phyloP scores from a whole-genome alignment of 2,113 vertebrate species.

The Poecilia latipinna region DNA sequence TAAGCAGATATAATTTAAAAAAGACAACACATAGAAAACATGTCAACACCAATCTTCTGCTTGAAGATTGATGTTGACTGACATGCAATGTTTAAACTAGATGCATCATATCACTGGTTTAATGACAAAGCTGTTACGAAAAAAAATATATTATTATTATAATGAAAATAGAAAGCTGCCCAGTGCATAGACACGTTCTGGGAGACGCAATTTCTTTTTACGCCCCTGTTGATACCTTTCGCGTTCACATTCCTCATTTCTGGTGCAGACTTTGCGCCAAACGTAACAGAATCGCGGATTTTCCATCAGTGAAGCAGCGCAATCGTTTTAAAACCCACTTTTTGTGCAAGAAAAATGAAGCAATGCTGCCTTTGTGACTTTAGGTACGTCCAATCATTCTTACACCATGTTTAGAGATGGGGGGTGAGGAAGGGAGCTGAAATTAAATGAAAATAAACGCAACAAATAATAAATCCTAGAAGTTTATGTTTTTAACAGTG shows the following conservation, averaged over 20 bases:
- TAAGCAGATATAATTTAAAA: no score
- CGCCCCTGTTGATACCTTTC: background rate
- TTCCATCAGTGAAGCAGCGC: no score
- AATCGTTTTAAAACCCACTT: no score
- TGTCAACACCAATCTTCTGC: background rate
- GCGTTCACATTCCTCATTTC: background rate
- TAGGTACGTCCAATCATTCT: background rate
- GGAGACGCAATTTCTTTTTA: background rate
- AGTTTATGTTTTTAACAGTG: background rate
- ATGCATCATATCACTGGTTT: no score
- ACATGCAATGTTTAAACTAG: no score
- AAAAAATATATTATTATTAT: no score
- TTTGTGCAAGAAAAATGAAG: no score
- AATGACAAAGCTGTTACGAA: background rate
- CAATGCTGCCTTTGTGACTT: background rate
- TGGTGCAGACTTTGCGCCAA: background rate
- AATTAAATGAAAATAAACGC: background rate
- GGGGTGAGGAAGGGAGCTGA: no score
- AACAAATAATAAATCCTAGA: background rate
- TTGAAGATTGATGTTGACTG: no score
- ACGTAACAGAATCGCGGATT: no score
- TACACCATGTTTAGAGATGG: background rate
- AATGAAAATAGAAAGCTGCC: no score
- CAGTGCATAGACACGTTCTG: no score
- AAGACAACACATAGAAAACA: background rate